phyloP scores from a whole-genome alignment of 2,797 vertebrate genomes.

The Botia almorhae region DNA sequence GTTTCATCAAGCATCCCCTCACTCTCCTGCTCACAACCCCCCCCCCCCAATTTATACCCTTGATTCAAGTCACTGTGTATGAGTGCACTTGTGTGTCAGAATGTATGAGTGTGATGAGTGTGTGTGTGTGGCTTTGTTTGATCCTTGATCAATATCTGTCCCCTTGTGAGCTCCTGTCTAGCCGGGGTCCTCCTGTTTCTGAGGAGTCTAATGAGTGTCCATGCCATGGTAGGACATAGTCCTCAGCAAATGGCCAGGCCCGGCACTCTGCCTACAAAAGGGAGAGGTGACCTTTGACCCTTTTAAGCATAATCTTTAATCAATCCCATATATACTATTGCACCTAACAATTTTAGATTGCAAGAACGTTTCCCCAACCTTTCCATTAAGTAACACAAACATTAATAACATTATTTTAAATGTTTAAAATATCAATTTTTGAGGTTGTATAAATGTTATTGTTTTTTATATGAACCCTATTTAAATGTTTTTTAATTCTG shows the following conservation, averaged over 20 bases:
- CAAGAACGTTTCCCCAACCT: background rate
- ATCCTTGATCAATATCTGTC: constrained; percentile 76
- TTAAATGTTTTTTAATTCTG: too few species aligned
- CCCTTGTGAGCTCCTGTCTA: constrained; percentile 73
- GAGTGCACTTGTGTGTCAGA: constrained; percentile 47
- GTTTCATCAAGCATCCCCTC: constrained; percentile 73
- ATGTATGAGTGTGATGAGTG: constrained; percentile 47
- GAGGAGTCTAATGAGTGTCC: constrained; percentile 73
- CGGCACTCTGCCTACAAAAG: constrained; percentile 23
- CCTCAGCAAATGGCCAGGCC: constrained; percentile 50
- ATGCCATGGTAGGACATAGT: constrained; percentile 53
- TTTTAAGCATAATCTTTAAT: constrained; percentile 52
- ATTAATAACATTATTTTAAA: too few species aligned
- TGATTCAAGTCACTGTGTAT: constrained; percentile 76
- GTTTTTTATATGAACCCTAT: too few species aligned
- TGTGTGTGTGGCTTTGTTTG: constrained; percentile 58
- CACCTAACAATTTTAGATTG: too few species aligned
- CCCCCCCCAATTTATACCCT: constrained; percentile 76
- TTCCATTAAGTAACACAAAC: background rate
- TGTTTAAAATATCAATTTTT: too few species aligned
- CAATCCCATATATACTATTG: constrained; percentile 35
- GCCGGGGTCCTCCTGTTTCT: constrained; percentile 69
- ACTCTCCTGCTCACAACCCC: constrained; percentile 64
- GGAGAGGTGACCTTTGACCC: constrained; percentile 55
- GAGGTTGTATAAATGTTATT: too few species aligned